Base-by-base conservation (phyloP, 2,888 invertebrate species). In the Macrophya alboannulata region DNA sequence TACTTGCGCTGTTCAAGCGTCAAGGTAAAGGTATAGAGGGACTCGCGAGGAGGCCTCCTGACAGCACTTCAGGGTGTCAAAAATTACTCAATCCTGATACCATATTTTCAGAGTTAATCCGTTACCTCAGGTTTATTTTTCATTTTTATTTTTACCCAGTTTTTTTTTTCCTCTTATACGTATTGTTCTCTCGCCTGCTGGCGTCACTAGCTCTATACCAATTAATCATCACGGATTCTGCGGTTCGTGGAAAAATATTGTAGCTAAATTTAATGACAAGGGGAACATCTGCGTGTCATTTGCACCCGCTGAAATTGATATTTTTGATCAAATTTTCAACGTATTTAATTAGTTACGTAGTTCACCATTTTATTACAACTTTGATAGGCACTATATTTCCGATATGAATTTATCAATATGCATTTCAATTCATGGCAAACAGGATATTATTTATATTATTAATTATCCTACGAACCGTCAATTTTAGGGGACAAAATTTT, bases 41-140 rank as follows among this genome's bases (percentile, higher is more conserved):
- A 9, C 8, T 37, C 37, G n/a, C 45, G 74, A n/a, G 21, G 21
- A 74, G 5, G 68, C 31, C 37, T 15, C 74, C n/a, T 74, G n/a
- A 74, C 45, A 45, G 74, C 74, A 48, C 74, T 74, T 25, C 21
- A 12, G 45, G 74, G 45, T 43, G 21, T 25, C 21, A 21, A 74
- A 74, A 74, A 74, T 74, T 72, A 25, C 74, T 48, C 74, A 74
- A 74, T 74, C 59, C n/a, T 62, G 12, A 62, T 51, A 40, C 31
- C 40, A 43, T 74, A 68, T 71, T 71, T 71, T 40, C 83, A 83
- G 72, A 48, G 37, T 71, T 51, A 10, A 37, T 25, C 84, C 15
- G 51, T 15, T 10, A 43, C 51, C 37, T 31, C 71, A 48, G 21
- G 37, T 74, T 21, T 45, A 21, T 25, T 40, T 21, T 21, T 45